Evolutionary conservation across 2,888 invertebrate genomes (phyloP), one percentile per base, ranked within the genome.

Genomic region (Eutolmus rufibarbis): DNA sequence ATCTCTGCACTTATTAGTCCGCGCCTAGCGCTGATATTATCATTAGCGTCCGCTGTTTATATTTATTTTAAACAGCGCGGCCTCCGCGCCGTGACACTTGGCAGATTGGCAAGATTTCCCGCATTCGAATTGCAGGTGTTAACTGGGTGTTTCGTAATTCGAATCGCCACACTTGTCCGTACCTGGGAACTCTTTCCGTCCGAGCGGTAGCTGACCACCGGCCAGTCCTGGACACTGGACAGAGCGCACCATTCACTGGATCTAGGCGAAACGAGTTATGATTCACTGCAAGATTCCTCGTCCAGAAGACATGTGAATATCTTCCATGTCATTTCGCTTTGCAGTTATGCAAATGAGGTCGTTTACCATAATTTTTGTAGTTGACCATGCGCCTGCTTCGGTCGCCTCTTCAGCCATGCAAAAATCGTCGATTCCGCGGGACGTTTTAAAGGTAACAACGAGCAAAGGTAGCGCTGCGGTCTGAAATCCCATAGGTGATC

Each of bases 261-360:
- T 57, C 56, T 57, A 57, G 82, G 37, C 56, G 57, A 57, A 57
- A 82, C 57, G 14, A 37, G 28, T 85, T 74, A 82, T 89, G 89
- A 89, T 88, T 88, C 88, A 89, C 79, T 79, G 43, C 51, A 12
- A 8, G 87, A 87, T 46, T 86, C 89, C 88, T 87, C 46, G 78
- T 74, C 87, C 87, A 87, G 85, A 79, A 81, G 88, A 88, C 88
- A 89, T 88, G 89, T 37, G 76, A 76, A 76, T 37, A 76, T 76
- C 88, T 87, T 88, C 87, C 88, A 86, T 87, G 88, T 88, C 88
- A 85, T 87, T 88, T 57, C 84, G 86, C 77, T 88, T 31, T 85
- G 85, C 74, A 88, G 88, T 89, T 89, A 89, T 89, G 89, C 89
- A 89, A 89, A 89, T 89, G 89, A 89, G 89, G 89, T 89, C 89